These are phyloP conservation scores for Bellardia pandia DNA, from an alignment of 2,888 invertebrate species.

Conservation along the genomic window DNA sequence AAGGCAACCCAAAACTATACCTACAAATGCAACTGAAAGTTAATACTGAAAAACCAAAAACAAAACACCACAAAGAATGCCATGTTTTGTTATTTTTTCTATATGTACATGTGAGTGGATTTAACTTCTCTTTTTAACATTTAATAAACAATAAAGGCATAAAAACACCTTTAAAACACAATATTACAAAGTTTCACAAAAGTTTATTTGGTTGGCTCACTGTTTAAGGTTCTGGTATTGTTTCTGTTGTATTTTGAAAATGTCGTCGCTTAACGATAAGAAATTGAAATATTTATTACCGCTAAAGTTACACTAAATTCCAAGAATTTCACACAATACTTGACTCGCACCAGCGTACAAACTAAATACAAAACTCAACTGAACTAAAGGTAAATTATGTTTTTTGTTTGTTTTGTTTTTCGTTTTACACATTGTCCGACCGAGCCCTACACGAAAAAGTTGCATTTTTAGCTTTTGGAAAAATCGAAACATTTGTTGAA, in stretches of 20 bases:
- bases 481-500: no score
- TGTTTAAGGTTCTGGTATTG: constrained; percentile 7
- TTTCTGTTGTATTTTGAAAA: constrained; percentile 51
- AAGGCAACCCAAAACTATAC: not conserved
- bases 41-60: not conserved
- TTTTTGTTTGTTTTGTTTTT: no score
- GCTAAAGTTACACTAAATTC: constrained; percentile 73
- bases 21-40: not conserved
- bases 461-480: not conserved
- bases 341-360: not conserved
- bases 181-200: constrained; percentile 21
- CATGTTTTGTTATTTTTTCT: constrained; percentile 26
- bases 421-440: not conserved
- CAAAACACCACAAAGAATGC: not conserved
- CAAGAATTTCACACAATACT: constrained; percentile 65
- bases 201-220: not conserved
- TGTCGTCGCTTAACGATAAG: constrained; percentile 71
- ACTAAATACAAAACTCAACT: not conserved
- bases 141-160: constrained; percentile 46
- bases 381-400: constrained; percentile 5
- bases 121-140: constrained; percentile 24
- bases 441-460: not conserved
- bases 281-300: constrained; percentile 73
- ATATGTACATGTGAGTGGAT: not conserved
- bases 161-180: constrained; percentile 48